A percentile compares a stretch with the other conserved stretches of the same genome.
Evolutionary conservation across 2,888 invertebrate species (phyloP).

Genomic region (Drosophila bunnanda): DNA sequence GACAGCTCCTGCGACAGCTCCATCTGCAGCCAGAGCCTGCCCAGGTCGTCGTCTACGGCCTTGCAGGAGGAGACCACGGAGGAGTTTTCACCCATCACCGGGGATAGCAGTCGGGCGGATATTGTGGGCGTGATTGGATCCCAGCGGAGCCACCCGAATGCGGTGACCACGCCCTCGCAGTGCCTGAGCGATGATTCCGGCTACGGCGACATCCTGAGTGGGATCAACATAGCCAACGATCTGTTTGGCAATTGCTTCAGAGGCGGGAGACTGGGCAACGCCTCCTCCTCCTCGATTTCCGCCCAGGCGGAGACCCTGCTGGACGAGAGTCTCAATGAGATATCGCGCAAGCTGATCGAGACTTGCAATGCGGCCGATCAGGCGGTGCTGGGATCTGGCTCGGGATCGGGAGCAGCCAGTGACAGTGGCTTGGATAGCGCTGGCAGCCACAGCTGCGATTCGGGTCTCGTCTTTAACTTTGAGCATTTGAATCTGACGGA

Average conservation of each 20-base stretch:
- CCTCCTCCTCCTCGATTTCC: constrained; percentile 23
- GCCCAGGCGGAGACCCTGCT: constrained; percentile 78
- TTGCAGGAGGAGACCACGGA: constrained; percentile 62
- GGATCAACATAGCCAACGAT: constrained; percentile 83
- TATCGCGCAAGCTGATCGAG: constrained; percentile 84
- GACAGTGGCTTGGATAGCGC: constrained; percentile 81
- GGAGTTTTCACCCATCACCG: constrained; percentile 74
- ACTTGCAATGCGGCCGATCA: constrained; percentile 73
- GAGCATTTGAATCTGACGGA: constrained; percentile 82
- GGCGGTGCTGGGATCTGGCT: constrained; percentile 42
- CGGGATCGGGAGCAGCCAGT: constrained; percentile 72
- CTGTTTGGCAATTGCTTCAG: constrained; percentile 77
- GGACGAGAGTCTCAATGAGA: constrained; percentile 84
- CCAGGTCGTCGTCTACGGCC: constrained; percentile 15
- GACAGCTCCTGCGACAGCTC: constrained; percentile 69
- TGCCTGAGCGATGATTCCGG: constrained; percentile 81
- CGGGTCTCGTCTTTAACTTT: constrained; percentile 83
- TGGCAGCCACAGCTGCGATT: constrained; percentile 78
- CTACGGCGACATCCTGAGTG: constrained; percentile 83
- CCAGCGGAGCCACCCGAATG: constrained; percentile 67
- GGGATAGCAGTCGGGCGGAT: constrained; percentile 78
- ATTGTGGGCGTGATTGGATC: constrained; percentile 84
- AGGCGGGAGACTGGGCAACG: constrained; percentile 21
- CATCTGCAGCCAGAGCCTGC: constrained; percentile 56
- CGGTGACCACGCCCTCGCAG: constrained; percentile 38